A percentile compares a stretch with the other conserved stretches of the same genome.
phyloP scores from a whole-genome alignment of 2,797 vertebrate species.

The Poeciliopsis turneri region DNA sequence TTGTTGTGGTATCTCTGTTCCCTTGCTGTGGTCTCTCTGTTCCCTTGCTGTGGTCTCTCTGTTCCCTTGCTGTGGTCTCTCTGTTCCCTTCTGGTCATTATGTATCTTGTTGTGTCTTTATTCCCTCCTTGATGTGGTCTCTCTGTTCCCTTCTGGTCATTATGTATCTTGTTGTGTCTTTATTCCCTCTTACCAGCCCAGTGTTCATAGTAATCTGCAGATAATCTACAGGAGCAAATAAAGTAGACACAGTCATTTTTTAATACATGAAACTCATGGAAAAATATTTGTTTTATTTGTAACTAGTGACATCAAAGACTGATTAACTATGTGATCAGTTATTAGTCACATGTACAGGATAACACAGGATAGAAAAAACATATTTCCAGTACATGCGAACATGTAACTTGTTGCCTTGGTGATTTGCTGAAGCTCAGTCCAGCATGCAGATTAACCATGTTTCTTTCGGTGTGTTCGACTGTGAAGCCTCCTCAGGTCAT shows the following conservation, averaged over 20 bases:
- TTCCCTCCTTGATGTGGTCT: not conserved
- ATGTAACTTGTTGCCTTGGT: not conserved
- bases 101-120: not conserved
- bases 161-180: not conserved
- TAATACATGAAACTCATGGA: not conserved
- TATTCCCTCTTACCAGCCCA: not conserved
- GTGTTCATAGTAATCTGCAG: not conserved
- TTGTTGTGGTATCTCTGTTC: too few species aligned
- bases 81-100: not conserved
- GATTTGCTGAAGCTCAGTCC: not conserved
- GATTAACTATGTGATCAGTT: not conserved
- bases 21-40: too few species aligned
- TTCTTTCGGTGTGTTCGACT: not conserved
- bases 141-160: not conserved
- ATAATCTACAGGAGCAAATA: not conserved
- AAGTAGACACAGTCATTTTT: not conserved
- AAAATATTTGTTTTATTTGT: not conserved
- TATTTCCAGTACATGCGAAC: not conserved
- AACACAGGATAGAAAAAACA: not conserved
- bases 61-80: too few species aligned
- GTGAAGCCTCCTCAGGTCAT: constrained; percentile 79
- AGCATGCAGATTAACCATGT: not conserved
- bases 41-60: too few species aligned
- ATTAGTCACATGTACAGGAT: not conserved
- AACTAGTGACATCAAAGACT: not conserved